Conservation (phyloP, 2,888 invertebrate genomes). For the Caenorhabditis doughertyi region DNA sequence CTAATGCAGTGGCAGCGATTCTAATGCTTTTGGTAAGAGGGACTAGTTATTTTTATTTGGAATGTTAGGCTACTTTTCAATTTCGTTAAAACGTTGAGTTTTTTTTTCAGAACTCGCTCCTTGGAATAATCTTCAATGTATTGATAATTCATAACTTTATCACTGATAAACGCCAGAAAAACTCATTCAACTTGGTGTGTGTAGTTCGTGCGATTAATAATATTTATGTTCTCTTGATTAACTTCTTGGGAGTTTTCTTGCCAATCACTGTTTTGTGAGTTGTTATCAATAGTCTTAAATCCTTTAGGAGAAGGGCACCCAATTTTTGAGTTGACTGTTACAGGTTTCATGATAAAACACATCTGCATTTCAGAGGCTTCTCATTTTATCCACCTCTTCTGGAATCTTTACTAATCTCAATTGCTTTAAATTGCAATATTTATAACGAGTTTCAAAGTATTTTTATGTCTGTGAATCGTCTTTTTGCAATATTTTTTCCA, state of each 20-base stretch:
- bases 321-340: too few relatives aligned
- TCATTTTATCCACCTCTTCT: not conserved
- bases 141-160: slow-evolving; percentile 4
- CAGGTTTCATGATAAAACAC: not conserved
- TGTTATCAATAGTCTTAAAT: not conserved
- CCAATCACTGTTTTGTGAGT: slow-evolving; percentile 7
- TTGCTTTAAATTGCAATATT: slow-evolving; percentile 15
- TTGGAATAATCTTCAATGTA: slow-evolving; percentile 4
- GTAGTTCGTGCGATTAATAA: slow-evolving; percentile 8
- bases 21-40: slow-evolving; percentile 6
- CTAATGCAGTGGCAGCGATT: not conserved
- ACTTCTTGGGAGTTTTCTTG: not conserved
- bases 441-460: slow-evolving; percentile 24
- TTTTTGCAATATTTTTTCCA: slow-evolving; percentile 6
- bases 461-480: slow-evolving; percentile 6
- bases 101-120: not conserved
- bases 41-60: not conserved
- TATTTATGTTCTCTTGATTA: not conserved
- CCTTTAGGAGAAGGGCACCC: not conserved
- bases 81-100: not conserved
- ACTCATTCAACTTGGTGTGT: slow-evolving; percentile 4
- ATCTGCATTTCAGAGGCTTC: not conserved
- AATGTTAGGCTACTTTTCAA: too few relatives aligned
- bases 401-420: not conserved
- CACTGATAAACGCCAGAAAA: not conserved